Conservation (phyloP, 2,797 vertebrate species). For the Myotis vivesi region DNA sequence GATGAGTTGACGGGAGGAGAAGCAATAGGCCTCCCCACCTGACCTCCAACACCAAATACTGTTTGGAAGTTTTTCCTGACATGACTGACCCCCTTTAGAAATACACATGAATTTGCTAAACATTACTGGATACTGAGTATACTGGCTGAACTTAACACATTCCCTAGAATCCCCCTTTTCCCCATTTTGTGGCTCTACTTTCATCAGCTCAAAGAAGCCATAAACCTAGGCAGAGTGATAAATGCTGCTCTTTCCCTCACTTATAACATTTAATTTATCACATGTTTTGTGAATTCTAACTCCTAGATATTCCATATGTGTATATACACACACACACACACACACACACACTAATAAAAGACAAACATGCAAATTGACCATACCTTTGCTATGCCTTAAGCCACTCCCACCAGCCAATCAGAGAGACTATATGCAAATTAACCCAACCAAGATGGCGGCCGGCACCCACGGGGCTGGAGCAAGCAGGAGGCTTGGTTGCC, state of each 20-base stretch:
- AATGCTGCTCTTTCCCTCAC: not conserved
- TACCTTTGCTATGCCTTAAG: too few relatives aligned
- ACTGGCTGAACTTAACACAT: not conserved
- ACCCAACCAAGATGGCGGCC: too few relatives aligned
- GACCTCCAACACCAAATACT: not conserved
- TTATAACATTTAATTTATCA: conserved; percentile 7
- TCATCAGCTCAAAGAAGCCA: not conserved
- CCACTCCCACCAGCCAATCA: too few relatives aligned
- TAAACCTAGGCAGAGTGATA: not conserved
- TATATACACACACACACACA: not conserved
- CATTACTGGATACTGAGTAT: not conserved
- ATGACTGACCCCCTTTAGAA: not conserved
- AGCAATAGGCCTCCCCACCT: not conserved
- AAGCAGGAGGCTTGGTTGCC: too few relatives aligned
- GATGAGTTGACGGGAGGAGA: not conserved
- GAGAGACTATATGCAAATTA: too few relatives aligned
- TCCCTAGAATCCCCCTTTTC: not conserved
- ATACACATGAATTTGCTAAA: not conserved
- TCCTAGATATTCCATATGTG: not conserved
- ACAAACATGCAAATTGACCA: too few relatives aligned
- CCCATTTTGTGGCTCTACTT: not conserved
- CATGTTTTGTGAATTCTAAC: not conserved
- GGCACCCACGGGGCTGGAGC: too few relatives aligned
- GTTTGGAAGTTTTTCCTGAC: not conserved
- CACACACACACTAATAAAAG: too few relatives aligned